phyloP scores from a whole-genome alignment of 1,140 invertebrate species.

The Macrobrachium nipponense region DNA sequence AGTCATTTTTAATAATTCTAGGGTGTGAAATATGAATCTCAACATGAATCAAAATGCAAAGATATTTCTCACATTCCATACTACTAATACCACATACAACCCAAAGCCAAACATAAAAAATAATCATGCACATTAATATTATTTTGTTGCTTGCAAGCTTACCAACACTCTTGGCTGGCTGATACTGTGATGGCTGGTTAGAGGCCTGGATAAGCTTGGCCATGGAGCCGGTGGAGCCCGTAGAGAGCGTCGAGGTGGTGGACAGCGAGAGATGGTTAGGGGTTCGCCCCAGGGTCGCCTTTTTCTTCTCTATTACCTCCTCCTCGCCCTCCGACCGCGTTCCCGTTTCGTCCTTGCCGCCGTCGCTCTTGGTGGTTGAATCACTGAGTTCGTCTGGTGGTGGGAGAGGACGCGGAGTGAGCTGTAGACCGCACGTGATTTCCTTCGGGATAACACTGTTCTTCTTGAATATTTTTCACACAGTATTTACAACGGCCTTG shows the following conservation, averaged over 20 bases:
- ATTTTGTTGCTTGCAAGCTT: constrained; percentile 21
- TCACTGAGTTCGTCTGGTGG: constrained; percentile 65
- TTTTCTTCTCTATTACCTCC: constrained; percentile 76
- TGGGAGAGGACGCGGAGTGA: constrained; percentile 46
- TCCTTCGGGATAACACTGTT: constrained; percentile 46
- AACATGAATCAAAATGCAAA: background rate
- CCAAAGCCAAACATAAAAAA: background rate
- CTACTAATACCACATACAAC: constrained; percentile 4
- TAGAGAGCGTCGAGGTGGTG: constrained; percentile 92
- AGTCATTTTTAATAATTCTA: background rate
- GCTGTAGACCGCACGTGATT: constrained; percentile 44
- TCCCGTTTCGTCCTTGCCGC: constrained; percentile 69
- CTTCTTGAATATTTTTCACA: constrained; percentile 51
- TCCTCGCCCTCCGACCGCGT: constrained; percentile 90
- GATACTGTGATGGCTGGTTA: constrained; percentile 89
- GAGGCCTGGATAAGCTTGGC: constrained; percentile 93
- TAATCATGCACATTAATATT: constrained; percentile 7
- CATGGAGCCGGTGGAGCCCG: constrained; percentile 92
- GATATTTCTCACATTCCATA: background rate
- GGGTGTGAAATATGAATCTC: background rate
- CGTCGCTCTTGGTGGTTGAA: constrained; percentile 64
- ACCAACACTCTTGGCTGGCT: constrained; percentile 71
- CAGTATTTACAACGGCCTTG: constrained; percentile 51
- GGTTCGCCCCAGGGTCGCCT: constrained; percentile 78
- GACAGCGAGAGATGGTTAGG: constrained; percentile 92